Conservation (phyloP, 2,888 invertebrate species). For the Dynastes maya region DNA sequence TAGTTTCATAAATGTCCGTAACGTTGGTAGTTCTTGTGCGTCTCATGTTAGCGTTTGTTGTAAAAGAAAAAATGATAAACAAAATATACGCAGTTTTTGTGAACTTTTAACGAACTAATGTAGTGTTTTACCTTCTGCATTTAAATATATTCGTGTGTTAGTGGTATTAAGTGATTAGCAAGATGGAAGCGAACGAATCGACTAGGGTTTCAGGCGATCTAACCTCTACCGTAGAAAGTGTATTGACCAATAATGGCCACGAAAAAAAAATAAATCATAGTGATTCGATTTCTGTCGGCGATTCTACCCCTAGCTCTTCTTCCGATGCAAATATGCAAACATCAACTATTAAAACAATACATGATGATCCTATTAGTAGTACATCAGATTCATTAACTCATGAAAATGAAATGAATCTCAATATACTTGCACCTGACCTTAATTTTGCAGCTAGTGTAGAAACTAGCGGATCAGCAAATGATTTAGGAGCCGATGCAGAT, state of each 20-base stretch:
- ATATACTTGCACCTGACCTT: slow-evolving; percentile 28
- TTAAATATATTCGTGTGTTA: slow-evolving; percentile 35
- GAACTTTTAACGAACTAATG: slow-evolving; percentile 39
- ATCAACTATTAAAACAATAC: slow-evolving; percentile 36
- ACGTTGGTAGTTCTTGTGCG: slow-evolving; percentile 50
- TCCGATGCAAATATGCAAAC: slow-evolving; percentile 62
- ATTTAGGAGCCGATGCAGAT: slow-evolving; percentile 58
- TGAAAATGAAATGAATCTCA: slow-evolving; percentile 45
- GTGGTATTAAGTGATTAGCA: slow-evolving; percentile 29
- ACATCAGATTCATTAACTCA: slow-evolving; percentile 61
- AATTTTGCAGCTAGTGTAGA: slow-evolving; percentile 25
- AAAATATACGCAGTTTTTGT: slow-evolving; percentile 36
- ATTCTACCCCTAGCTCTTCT: slow-evolving; percentile 67
- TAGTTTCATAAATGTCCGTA: slow-evolving; percentile 18
- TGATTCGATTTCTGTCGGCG: slow-evolving; percentile 55
- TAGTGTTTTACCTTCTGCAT: slow-evolving; percentile 20
- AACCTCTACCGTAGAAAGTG: slow-evolving; percentile 66
- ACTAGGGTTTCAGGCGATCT: slow-evolving; percentile 54
- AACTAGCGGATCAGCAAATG: slow-evolving; percentile 53
- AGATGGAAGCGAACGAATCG: slow-evolving; percentile 53
- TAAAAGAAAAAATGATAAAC: slow-evolving; percentile 50
- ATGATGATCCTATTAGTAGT: slow-evolving; percentile 68
- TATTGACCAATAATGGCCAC: slow-evolving; percentile 61
- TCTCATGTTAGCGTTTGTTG: slow-evolving; percentile 49
- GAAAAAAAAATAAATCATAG: slow-evolving; percentile 64